Base-by-base conservation (phyloP, 2,113 vertebrate genomes). In the Cyprinus carpio region DNA sequence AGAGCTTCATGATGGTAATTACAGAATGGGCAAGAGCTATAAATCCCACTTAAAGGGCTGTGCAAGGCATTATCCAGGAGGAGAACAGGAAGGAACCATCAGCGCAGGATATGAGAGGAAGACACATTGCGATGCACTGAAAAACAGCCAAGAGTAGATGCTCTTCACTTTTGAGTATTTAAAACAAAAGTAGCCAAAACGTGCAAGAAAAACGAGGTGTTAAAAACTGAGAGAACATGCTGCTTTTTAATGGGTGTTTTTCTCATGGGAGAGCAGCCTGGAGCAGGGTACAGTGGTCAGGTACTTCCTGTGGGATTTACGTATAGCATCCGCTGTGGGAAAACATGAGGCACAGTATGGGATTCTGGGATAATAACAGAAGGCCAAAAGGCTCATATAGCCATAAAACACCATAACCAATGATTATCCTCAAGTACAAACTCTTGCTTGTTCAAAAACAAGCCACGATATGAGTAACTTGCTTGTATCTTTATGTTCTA, bases 1-100 rank as follows among this genome's bases (percentile, higher is more conserved):
- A 84, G 84, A 86, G 88, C 84, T 93, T 92, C 90, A 89, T 91
- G 87, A 88, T 87, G 84, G 88, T 92, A 90, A 92, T 92, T 92
- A 91, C 87, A 90, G 87, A 81, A 40, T 85, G 89, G 80, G 84
- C 60, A 85, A 54, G 37, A 69, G 67, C 86, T 71, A 85, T 87
- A 89, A 87, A 87, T 89, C 81, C 79, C 76, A 60, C 62, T 80
- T 76, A 77, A 67, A 84, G 65, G 67, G 29, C 72, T 65, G 81
- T 40, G 77, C 40, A 74, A 86, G 46, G 76, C 86, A 58, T 87
- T 75, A 89, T 74, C 75, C 86, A 86, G 84, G 69, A 86, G 82
- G 58, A 46, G 82, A 87, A 87, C 72, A 76, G 51, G 83, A 88
- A 87, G 76, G 67, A 86, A n/a, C 75, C 18, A 40, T 75, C 58